phyloP scores from a whole-genome alignment of 2,888 invertebrate genomes.

The Sipunculus nudus region DNA sequence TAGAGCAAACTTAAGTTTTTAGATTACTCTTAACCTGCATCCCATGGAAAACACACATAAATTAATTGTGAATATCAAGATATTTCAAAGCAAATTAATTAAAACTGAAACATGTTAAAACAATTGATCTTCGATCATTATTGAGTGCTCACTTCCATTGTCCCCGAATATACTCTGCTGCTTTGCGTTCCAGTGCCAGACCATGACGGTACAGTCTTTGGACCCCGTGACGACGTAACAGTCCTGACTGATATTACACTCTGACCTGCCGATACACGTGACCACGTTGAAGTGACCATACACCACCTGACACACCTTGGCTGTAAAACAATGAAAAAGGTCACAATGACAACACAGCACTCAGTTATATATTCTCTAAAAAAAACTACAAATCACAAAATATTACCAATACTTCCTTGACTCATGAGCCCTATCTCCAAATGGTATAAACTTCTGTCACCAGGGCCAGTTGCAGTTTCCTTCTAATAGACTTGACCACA shows the following conservation, averaged over 20 bases:
- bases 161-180: conserved; percentile 94
- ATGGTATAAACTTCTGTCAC: no score
- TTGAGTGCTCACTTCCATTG: conserved; percentile 69
- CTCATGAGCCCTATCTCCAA: no score
- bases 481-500: no score
- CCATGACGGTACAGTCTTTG: conserved; percentile 95
- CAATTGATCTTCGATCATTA: no score
- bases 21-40: no score
- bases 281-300: conserved; percentile 99
- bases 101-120: no score
- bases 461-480: no score
- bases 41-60: no score
- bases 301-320: conserved; percentile 96
- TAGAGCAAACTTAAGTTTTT: no score
- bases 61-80: no score
- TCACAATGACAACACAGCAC: not conserved
- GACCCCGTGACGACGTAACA: conserved; percentile 99
- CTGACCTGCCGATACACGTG: conserved; percentile 95
- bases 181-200: conserved; percentile 96
- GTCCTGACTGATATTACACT: conserved; percentile 96
- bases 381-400: not conserved
- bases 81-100: no score
- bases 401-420: not conserved
- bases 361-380: not conserved
- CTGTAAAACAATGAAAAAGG: conserved; percentile 72